Conservation (phyloP, 2,797 vertebrate genomes). For the Oceanodroma leucorhoa region DNA sequence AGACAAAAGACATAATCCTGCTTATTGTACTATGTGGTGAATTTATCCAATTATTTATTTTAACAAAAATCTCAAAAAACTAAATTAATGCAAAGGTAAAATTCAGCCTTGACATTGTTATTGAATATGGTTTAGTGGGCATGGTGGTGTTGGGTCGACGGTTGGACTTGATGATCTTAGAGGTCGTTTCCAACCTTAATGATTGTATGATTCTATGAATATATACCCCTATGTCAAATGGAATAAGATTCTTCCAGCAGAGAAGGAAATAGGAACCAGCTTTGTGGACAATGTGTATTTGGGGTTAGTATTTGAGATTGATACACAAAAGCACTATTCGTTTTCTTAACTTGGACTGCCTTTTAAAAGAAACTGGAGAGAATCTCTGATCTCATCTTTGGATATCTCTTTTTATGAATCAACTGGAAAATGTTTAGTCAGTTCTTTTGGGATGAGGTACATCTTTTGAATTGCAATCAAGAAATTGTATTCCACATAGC, state of each 20-base stretch:
- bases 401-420: neutral
- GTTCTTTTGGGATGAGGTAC: neutral
- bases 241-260: neutral
- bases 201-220: neutral
- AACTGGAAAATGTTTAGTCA: neutral
- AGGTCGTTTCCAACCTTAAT: no score
- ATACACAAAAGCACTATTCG: neutral
- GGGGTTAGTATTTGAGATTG: neutral
- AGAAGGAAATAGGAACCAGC: neutral
- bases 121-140: neutral
- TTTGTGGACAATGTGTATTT: neutral
- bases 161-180: no score
- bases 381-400: neutral
- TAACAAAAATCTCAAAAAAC: neutral
- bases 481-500: neutral
- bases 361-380: neutral
- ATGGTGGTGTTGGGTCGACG: no score
- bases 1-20: neutral
- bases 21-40: neutral
- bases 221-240: neutral
- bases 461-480: neutral
- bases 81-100: neutral
- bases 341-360: neutral
- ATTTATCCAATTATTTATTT: neutral
- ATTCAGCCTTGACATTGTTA: neutral